Conservation (phyloP, 2,888 invertebrate genomes). For the Siphlonurus alternatus region DNA sequence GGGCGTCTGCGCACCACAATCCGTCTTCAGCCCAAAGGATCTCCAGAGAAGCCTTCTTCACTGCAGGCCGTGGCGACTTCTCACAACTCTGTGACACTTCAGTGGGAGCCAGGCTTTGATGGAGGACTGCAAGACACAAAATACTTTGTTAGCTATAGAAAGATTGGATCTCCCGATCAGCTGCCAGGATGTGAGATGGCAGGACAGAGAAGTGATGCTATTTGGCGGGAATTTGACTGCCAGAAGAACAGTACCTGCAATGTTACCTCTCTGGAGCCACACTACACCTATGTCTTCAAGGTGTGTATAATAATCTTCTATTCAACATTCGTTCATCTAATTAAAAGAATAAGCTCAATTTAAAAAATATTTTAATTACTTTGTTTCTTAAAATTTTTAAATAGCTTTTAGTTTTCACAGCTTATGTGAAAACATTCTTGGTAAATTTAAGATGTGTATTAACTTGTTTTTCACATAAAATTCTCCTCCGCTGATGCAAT, state of each 20-base stretch:
- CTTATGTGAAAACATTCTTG: no score
- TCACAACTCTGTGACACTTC: slow-evolving; percentile 58
- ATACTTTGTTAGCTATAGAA: slow-evolving; percentile 68
- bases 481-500: no score
- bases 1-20: slow-evolving; percentile 48
- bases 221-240: slow-evolving; percentile 75
- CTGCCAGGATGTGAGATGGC: slow-evolving; percentile 9
- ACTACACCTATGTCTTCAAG: slow-evolving; percentile 73
- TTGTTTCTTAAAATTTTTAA: not conserved
- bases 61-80: slow-evolving; percentile 56
- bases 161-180: slow-evolving; percentile 13
- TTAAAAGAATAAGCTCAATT: no score
- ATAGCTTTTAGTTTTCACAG: no score
- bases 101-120: slow-evolving; percentile 82
- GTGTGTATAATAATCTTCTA: slow-evolving; percentile 29
- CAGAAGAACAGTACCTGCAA: slow-evolving; percentile 75
- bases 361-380: no score
- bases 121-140: slow-evolving; percentile 76
- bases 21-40: slow-evolving; percentile 66
- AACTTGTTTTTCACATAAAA: no score
- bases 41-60: slow-evolving; percentile 66
- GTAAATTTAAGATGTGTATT: no score
- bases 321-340: not conserved
- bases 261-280: slow-evolving; percentile 68
- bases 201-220: slow-evolving; percentile 23